Conservation (phyloP, 2,888 invertebrate genomes). For the Mesochorus sp. region DNA sequence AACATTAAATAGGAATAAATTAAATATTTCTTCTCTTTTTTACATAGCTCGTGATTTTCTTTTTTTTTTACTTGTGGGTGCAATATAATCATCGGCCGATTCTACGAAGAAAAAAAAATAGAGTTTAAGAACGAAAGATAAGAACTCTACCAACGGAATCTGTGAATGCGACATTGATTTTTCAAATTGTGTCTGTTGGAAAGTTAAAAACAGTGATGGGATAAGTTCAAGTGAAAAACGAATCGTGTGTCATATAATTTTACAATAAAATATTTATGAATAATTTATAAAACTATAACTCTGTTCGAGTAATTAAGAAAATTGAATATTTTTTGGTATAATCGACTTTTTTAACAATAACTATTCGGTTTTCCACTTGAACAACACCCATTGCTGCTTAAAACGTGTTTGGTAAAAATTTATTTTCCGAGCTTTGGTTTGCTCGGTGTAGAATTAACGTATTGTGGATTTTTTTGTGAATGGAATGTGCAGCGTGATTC, state of each 20-base stretch:
- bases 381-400: not conserved
- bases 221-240: not conserved
- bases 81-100: slow-evolving; percentile 14
- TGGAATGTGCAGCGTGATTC: slow-evolving; percentile 20
- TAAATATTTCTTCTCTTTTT: slow-evolving; percentile 47
- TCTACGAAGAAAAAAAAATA: not conserved
- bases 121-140: not conserved
- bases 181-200: not conserved
- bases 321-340: too few relatives aligned
- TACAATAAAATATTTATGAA: too few relatives aligned
- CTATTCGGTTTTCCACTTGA: not conserved
- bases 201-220: not conserved
- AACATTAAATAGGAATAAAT: slow-evolving; percentile 62
- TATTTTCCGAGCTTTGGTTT: slow-evolving; percentile 5
- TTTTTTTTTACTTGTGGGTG: slow-evolving; percentile 15
- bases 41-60: slow-evolving; percentile 34
- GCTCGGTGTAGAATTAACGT: not conserved
- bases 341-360: slow-evolving; percentile 2
- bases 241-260: too few relatives aligned
- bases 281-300: too few relatives aligned
- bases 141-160: not conserved
- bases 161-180: too few relatives aligned
- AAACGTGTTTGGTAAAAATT: slow-evolving; percentile 5
- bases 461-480: not conserved
- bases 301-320: too few relatives aligned